Percentiles rank a stretch among this genome's conserved stretches.
Evolutionary conservation across 2,797 vertebrate genomes (phyloP).

Genomic region (Chloroceryle inda): DNA sequence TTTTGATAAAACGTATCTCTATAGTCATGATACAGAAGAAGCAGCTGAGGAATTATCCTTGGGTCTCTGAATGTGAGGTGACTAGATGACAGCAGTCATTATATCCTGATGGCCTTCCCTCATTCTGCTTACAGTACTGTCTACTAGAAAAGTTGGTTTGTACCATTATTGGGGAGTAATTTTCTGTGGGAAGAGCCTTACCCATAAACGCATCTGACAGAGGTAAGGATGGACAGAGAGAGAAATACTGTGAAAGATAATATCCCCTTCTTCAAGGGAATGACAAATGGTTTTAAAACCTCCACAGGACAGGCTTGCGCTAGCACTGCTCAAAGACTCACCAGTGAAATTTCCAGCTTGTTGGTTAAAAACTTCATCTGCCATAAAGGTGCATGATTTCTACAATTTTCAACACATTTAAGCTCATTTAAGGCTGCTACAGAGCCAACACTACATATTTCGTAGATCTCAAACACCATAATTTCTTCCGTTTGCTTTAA

Average conservation of each 20-base stretch:
- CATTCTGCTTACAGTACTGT: not conserved
- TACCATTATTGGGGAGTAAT: not conserved
- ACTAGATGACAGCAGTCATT: not conserved
- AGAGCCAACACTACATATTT: not conserved
- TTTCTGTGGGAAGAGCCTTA: not conserved
- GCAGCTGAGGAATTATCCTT: not conserved
- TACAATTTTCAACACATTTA: not conserved
- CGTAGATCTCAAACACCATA: not conserved
- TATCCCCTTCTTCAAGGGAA: not conserved
- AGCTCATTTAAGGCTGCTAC: not conserved
- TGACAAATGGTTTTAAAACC: not conserved
- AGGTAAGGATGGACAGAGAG: not conserved
- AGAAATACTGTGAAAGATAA: not conserved
- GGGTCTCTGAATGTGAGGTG: not conserved
- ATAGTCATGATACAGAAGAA: not conserved
- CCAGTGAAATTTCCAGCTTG: not conserved
- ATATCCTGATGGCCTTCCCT: not conserved
- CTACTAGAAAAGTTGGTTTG: not conserved
- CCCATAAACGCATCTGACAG: not conserved
- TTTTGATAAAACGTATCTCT: not conserved
- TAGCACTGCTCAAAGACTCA: not conserved
- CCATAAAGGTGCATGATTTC: not conserved
- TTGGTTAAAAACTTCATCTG: not conserved
- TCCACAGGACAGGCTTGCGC: not conserved
- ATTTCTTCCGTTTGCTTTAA: not conserved